phyloP scores from a whole-genome alignment of 2,113 vertebrate genomes.

The Zosterops lateralis region DNA sequence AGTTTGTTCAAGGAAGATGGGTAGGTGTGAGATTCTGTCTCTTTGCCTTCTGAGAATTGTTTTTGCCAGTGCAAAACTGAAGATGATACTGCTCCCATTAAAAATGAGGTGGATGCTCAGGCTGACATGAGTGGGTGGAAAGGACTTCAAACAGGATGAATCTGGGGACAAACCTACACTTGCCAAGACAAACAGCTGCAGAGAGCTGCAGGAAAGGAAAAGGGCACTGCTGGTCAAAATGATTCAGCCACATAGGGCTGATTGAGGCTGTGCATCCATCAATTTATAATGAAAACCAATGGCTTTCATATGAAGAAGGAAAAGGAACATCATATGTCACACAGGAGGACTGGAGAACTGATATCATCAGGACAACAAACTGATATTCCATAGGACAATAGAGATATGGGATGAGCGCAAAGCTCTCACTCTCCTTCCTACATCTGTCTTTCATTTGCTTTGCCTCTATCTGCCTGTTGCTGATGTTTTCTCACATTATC shows the following conservation, averaged over 20 bases:
- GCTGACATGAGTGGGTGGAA: conserved; percentile 41
- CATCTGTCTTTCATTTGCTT: conserved; percentile 61
- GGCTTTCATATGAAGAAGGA: neutral
- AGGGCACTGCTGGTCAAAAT: conserved; percentile 5
- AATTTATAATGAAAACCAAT: neutral
- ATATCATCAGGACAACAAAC: neutral
- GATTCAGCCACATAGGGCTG: neutral
- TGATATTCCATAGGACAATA: neutral
- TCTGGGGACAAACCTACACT: neutral
- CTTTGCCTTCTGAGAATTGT: neutral
- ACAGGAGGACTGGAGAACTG: neutral
- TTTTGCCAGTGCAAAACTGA: neutral
- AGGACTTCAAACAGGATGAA: conserved; percentile 33
- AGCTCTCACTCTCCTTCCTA: conserved; percentile 7
- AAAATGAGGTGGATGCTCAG: conserved; percentile 20
- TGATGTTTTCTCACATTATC: conserved; percentile 60
- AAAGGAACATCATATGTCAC: neutral
- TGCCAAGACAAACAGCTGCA: conserved; percentile 65
- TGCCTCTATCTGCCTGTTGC: conserved; percentile 20
- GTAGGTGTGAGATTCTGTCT: conserved; percentile 27
- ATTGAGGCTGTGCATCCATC: neutral
- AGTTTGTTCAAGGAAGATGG: neutral
- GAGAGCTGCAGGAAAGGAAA: conserved; percentile 13
- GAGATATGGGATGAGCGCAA: neutral
- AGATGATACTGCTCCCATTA: conserved; percentile 23